Percentiles rank a stretch among this genome's conserved stretches.
Conservation (phyloP, 2,113 vertebrate genomes). For the Theropithecus gelada region DNA sequence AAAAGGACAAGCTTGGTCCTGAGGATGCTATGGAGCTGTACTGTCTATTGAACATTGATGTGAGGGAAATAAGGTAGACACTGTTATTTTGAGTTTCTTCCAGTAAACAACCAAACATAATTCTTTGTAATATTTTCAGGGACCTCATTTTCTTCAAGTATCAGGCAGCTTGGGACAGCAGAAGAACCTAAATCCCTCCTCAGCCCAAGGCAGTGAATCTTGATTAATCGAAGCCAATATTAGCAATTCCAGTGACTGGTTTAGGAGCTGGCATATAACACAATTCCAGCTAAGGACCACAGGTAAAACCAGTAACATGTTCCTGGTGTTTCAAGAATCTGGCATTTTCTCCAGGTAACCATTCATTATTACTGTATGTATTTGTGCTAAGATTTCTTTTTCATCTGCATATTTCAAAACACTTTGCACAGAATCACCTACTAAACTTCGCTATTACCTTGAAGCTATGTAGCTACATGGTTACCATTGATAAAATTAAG, state of each 20-base stretch:
- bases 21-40: neutral
- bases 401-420: neutral
- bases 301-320: neutral
- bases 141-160: neutral
- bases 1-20: neutral
- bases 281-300: neutral
- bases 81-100: neutral
- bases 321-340: neutral
- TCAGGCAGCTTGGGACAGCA: neutral
- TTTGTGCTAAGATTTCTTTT: conserved; percentile 24
- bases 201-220: neutral
- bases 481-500: neutral
- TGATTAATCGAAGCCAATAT: neutral
- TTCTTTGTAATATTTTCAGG: neutral
- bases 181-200: neutral
- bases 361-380: neutral
- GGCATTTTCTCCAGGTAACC: neutral
- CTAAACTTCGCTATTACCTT: neutral
- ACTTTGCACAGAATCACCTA: neutral
- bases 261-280: neutral
- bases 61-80: neutral
- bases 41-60: neutral
- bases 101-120: neutral
- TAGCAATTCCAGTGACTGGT: neutral
- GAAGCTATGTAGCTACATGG: neutral